phyloP scores from a whole-genome alignment of 2,797 vertebrate genomes.

The Macropodus opercularis region DNA sequence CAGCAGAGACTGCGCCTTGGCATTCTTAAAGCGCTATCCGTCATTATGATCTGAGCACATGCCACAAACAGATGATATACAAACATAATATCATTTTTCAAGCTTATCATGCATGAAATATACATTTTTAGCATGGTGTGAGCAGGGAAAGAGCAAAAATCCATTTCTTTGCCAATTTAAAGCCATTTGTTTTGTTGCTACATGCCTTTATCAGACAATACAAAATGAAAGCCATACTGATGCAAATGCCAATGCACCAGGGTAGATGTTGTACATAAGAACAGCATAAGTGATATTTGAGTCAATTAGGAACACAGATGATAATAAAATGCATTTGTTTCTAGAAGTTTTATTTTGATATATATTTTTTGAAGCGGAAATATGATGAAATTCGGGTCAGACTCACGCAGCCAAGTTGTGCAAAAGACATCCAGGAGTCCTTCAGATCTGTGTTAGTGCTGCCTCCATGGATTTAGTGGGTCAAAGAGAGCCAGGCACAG shows the following conservation, averaged over 20 bases:
- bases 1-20: constrained; percentile 47
- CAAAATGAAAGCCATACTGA: constrained; percentile 33
- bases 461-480: constrained; percentile 71
- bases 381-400: constrained; percentile 25
- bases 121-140: constrained; percentile 48
- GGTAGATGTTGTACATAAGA: constrained; percentile 35
- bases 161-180: constrained; percentile 37
- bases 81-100: constrained; percentile 73
- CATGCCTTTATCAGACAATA: constrained; percentile 31
- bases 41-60: constrained; percentile 72
- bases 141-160: constrained; percentile 35
- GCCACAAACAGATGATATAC: constrained; percentile 69
- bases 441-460: constrained; percentile 69
- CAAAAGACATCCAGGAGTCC: constrained; percentile 68
- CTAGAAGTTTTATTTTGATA: not conserved
- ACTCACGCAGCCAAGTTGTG: constrained; percentile 37
- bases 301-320: no score
- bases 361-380: constrained; percentile 34
- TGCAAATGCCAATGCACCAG: constrained; percentile 13
- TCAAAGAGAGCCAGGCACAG: constrained; percentile 73
- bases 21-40: constrained; percentile 67
- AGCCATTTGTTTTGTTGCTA: constrained; percentile 42
- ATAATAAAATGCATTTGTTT: not conserved
- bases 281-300: constrained; percentile 13
- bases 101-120: constrained; percentile 69